phyloP scores from a whole-genome alignment of 1,140 invertebrate species.

The Papilio xuthus region DNA sequence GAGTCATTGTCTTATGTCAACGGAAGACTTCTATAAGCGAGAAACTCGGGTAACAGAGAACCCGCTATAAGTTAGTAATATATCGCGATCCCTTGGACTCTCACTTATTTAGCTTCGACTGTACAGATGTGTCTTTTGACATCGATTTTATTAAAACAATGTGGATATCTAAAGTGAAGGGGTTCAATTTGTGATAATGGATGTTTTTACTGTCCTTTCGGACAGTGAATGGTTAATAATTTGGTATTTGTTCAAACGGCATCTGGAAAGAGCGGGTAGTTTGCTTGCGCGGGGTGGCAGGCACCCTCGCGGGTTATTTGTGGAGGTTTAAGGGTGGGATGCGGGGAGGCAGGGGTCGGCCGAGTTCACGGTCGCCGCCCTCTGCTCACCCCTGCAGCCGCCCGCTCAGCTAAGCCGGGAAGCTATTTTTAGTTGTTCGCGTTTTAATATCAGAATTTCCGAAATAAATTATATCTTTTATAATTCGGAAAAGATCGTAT shows the following conservation, averaged over 20 bases:
- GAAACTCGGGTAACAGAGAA: too few species aligned
- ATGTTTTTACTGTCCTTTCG: background rate
- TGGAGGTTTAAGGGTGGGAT: conserved; percentile 45
- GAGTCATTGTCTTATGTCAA: too few species aligned
- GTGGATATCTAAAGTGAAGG: background rate
- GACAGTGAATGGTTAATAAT: conserved; percentile 19
- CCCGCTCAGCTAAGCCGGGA: conserved; percentile 41
- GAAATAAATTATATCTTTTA: background rate
- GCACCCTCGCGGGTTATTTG: conserved; percentile 37
- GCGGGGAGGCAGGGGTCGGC: conserved; percentile 58
- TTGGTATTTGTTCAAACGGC: conserved; percentile 19
- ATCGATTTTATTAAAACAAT: background rate
- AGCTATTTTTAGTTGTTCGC: conserved; percentile 46
- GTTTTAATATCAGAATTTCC: conserved; percentile 27
- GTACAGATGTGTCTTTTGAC: background rate
- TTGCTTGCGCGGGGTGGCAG: conserved; percentile 19
- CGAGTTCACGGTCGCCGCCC: conserved; percentile 71
- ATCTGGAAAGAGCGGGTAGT: conserved; percentile 20
- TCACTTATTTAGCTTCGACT: too few species aligned
- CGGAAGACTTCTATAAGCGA: too few species aligned
- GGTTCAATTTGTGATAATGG: background rate
- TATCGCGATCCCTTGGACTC: too few species aligned
- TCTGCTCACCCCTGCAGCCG: conserved; percentile 44
- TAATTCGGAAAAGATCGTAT: background rate
- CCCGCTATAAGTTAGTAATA: too few species aligned